Evolutionary conservation across 2,888 invertebrate genomes (phyloP).

Genomic region (Apodemia duryi): DNA sequence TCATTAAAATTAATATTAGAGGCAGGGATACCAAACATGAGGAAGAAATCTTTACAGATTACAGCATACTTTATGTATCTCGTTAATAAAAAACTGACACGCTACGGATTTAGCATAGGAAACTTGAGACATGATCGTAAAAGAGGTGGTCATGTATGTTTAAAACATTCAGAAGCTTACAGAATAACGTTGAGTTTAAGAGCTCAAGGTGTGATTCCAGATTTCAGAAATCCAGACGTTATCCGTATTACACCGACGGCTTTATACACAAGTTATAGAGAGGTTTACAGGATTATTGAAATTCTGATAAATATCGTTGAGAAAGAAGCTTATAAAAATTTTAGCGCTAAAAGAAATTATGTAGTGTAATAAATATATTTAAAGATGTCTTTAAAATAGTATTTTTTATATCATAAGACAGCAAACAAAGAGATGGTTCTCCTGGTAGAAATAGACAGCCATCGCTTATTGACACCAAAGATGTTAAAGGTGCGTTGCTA

Average conservation of each 20-base stretch:
- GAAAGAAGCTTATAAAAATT: slow-evolving; percentile 44
- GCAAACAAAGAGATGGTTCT: no score
- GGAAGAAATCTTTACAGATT: slow-evolving; percentile 60
- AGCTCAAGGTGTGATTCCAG: slow-evolving; percentile 48
- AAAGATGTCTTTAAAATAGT: no score
- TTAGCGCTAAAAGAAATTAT: slow-evolving; percentile 40
- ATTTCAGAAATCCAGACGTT: slow-evolving; percentile 59
- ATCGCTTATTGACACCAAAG: no score
- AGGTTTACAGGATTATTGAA: slow-evolving; percentile 53
- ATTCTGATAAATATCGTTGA: slow-evolving; percentile 50
- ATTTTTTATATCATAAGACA: no score
- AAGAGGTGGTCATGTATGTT: slow-evolving; percentile 60
- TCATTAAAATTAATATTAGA: slow-evolving; percentile 52
- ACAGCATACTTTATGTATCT: slow-evolving; percentile 61
- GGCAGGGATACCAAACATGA: slow-evolving; percentile 51
- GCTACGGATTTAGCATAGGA: slow-evolving; percentile 53
- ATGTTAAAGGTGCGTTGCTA: no score
- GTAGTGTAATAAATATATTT: slow-evolving; percentile 35
- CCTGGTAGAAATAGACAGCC: no score
- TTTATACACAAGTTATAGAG: slow-evolving; percentile 56
- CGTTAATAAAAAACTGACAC: slow-evolving; percentile 46
- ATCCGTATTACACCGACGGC: slow-evolving; percentile 57
- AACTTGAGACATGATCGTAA: slow-evolving; percentile 48
- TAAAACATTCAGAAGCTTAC: slow-evolving; percentile 57
- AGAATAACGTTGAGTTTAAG: slow-evolving; percentile 56